Base-by-base conservation (phyloP, 2,113 vertebrate genomes). In the Delphinus delphis region DNA sequence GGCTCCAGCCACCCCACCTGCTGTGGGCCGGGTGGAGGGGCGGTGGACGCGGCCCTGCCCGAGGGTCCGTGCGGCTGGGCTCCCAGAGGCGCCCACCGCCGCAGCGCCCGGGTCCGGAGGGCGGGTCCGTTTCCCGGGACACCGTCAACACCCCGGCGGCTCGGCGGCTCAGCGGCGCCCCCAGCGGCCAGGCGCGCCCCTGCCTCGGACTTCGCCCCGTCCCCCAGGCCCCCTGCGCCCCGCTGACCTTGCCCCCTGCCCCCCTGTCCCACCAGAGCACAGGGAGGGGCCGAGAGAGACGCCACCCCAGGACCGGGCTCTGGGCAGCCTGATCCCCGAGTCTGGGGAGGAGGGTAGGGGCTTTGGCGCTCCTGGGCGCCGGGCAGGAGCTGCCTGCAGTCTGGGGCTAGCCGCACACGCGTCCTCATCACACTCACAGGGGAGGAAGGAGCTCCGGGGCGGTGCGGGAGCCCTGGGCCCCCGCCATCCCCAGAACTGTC, bases 111-210 rank as follows among this genome's bases (percentile, higher is more conserved):
- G 58, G 41, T n/a, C 1, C 1, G 4, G 18, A 6, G 4, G 84
- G 77, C 60, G 23, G 17, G 47, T 33, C 13, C 2, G 96, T 98
- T 98, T 98, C 98, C 97, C 10, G 3, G 98, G 99, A 98, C 97
- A 98, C 93, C 0, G 68, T 98, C 98, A 98, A 98, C 98, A 98
- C 44, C 44, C 3, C 0, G 7, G 28, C 65, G 73, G n/a, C 58
- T 62, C 9, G 33, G 68, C 41, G 26, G 93, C 93, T 93, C 77
- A 0, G 31, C n/a, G 6, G 12, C 25, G 80, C 58, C 80, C 65
- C 71, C 44, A 44, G 63, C 50, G 41, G 73, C 28, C 18, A 0
- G 82, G 21, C 2, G n/a, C 7, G 2, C 18, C 26, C 33, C 31
- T 14, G 50, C 50, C 55, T 68, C 5, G 15, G 6, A 2, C 28